These are phyloP conservation scores for Chymomyza fuscimana DNA, from an alignment of 2,888 invertebrate genomes.

Conservation along the genomic window DNA sequence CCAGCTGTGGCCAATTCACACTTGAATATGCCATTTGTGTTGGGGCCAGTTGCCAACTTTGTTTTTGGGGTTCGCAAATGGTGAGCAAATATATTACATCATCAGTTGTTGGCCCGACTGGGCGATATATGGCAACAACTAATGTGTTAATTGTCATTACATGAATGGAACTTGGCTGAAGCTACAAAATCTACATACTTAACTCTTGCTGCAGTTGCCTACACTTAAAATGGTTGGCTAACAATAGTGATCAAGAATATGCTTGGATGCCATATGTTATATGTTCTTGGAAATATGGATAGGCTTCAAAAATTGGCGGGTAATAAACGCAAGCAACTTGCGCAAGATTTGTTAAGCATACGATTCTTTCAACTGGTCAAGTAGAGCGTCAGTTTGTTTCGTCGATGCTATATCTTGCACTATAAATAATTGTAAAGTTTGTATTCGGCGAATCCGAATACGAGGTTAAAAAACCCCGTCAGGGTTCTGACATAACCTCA, in stretches of 20 bases:
- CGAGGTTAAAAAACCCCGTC: no score
- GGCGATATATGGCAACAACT: background rate
- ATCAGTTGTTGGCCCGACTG: conserved; percentile 34
- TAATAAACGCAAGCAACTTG: no score
- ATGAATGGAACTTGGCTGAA: conserved; percentile 48
- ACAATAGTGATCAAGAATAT: background rate
- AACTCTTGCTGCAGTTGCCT: background rate
- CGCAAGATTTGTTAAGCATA: no score
- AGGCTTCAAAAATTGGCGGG: background rate
- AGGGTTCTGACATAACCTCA: no score
- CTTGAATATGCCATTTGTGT: conserved; percentile 40
- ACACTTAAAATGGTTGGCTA: background rate
- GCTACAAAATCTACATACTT: background rate
- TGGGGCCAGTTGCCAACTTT: conserved; percentile 20
- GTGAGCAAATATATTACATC: conserved; percentile 54
- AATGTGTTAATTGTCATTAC: conserved; percentile 66
- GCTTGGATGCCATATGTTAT: background rate
- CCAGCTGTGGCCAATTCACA: conserved; percentile 62
- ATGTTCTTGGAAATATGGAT: background rate
- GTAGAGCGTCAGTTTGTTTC: no score
- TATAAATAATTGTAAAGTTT: no score
- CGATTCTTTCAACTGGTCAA: no score
- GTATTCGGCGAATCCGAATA: no score
- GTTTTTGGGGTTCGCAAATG: conserved; percentile 2
- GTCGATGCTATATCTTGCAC: no score